Base-by-base conservation (phyloP, 2,113 vertebrate genomes). In the Peucedramus taeniatus region DNA sequence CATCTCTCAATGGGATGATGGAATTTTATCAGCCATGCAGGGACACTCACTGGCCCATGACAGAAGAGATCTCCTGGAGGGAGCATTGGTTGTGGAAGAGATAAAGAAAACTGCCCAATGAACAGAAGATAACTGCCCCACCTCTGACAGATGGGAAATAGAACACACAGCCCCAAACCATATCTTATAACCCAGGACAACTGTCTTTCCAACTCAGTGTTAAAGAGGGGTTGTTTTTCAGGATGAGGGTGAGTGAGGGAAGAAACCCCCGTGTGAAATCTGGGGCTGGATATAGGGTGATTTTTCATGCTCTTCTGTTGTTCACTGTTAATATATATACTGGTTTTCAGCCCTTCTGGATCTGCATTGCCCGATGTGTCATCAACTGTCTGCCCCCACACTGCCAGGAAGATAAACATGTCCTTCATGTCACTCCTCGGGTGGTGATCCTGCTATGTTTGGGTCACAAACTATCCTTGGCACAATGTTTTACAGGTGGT, bases 171-270 rank as follows among this genome's bases (percentile, higher is more conserved):
- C 53, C 53, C 18, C 18, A 31, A 54, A 20, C 18, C 11, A 31
- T 12, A 20, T 54, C 18, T 54, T 31, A 21, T 19, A 54, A 21
- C 5, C 53, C 53, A 54, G 53, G 53, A 54, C 49, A 27, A 6
- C 27, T 75, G 9, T 50, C 30, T 76, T 57, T 90, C 39, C 15
- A 74, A 10, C 13, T 44, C 37, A 4, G 4, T 31, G 11, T 39
- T 72, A 27, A 35, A 47, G 26, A 64, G 18, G 13, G 12, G 2
- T 15, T 14, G 11, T 47, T 40, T 63, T 35, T 42, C 0, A 0
- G 5, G 9, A 12, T 1, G 4, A 53, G 37, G 2, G 4, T 30
- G 14, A 42, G 45, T 14, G 13, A 31, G 19, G 26, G 15, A 59
- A 70, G 42, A 23, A 84, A 11, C 10, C 4, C 3, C 21, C 4